phyloP scores from a whole-genome alignment of 2,888 invertebrate species.

The Nemoura dubitans region DNA sequence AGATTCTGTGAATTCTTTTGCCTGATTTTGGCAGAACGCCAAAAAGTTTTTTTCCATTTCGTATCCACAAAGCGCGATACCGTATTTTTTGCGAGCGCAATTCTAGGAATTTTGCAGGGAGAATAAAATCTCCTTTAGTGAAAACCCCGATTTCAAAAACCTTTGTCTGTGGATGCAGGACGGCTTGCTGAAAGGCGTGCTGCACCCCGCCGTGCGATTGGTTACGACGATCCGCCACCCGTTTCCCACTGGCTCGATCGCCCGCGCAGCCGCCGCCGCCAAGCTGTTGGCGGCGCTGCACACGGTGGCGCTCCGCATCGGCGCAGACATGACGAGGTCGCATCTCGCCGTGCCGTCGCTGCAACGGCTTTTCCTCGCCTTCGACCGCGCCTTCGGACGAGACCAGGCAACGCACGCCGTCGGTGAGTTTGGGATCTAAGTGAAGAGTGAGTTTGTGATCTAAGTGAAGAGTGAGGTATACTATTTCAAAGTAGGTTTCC shows the following conservation, averaged over 20 bases:
- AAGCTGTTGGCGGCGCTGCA: constrained; percentile 86
- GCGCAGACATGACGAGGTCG: constrained; percentile 79
- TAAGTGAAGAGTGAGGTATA: constrained; percentile 52
- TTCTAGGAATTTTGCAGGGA: no score
- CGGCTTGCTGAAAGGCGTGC: constrained; percentile 80
- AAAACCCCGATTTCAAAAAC: no score
- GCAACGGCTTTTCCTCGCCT: constrained; percentile 81
- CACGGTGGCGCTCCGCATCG: constrained; percentile 78
- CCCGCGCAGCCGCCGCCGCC: constrained; percentile 78
- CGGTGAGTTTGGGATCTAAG: not conserved
- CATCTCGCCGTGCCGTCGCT: constrained; percentile 76
- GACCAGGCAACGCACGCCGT: constrained; percentile 56
- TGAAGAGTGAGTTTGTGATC: no score
- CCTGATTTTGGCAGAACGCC: no score
- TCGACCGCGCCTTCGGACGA: constrained; percentile 75
- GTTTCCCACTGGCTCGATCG: constrained; percentile 83
- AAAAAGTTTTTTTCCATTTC: no score
- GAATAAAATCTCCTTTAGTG: no score
- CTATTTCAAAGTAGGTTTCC: no score
- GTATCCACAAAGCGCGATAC: no score
- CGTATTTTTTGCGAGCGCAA: no score
- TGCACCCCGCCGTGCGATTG: constrained; percentile 83
- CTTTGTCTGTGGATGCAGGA: constrained; percentile 67
- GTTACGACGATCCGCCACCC: constrained; percentile 80
- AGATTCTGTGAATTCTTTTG: no score